phyloP scores from a whole-genome alignment of 2,888 invertebrate genomes.

The Tipula helvola region DNA sequence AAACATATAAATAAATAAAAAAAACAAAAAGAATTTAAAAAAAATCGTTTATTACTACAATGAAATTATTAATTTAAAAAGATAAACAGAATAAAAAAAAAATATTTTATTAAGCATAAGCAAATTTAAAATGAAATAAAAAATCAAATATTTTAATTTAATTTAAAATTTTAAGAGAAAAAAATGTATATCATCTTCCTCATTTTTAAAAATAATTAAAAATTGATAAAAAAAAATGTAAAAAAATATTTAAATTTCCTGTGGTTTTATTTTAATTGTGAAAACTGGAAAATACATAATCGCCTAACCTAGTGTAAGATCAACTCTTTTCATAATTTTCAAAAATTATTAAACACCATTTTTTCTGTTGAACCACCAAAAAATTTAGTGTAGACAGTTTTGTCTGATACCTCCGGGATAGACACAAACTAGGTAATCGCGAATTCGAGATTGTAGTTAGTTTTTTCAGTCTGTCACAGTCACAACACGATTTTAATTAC shows the following conservation, averaged over 20 bases:
- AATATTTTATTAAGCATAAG: neutral
- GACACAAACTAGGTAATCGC: no score
- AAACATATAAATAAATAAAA: neutral
- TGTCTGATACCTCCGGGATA: no score
- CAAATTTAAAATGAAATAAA: neutral
- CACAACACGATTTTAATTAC: no score
- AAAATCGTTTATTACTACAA: neutral
- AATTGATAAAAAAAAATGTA: neutral
- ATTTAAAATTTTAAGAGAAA: neutral
- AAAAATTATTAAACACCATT: no score
- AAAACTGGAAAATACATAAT: no score
- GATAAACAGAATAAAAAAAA: neutral
- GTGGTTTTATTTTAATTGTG: neutral
- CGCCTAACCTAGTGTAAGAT: no score
- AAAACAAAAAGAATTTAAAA: neutral
- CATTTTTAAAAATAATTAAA: conserved; percentile 8
- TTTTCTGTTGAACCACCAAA: no score
- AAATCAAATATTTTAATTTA: neutral
- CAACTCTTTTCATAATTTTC: no score
- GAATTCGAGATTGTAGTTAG: no score
- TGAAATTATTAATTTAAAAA: neutral
- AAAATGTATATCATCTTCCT: conserved; percentile 9
- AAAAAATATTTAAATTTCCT: neutral
- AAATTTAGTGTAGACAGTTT: no score
- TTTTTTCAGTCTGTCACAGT: no score